Conservation (phyloP, 2,888 invertebrate genomes). For the Ommatoiulus sabulosus region DNA sequence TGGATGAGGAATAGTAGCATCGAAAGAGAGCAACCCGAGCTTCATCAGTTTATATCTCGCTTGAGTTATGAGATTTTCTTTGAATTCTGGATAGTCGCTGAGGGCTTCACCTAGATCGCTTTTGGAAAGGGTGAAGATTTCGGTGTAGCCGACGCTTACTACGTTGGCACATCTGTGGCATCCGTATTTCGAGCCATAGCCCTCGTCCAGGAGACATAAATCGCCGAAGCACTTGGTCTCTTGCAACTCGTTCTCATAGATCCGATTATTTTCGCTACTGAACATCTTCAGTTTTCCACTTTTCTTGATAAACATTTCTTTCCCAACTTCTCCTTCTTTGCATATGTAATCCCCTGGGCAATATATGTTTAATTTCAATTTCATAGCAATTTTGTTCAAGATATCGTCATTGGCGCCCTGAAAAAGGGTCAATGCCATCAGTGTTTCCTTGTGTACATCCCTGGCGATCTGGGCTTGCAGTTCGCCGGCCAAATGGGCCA, state of each 20-base stretch:
- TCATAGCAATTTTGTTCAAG: background rate
- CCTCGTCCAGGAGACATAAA: background rate
- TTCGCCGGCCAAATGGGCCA: background rate
- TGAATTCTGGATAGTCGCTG: slow-evolving; percentile 12
- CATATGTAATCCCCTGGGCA: slow-evolving; percentile 36
- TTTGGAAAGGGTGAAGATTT: background rate
- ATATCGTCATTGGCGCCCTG: background rate
- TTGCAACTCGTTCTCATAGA: background rate
- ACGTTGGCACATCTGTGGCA: background rate
- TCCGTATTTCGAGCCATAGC: slow-evolving; percentile 7
- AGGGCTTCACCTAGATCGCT: background rate
- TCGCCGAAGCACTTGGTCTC: slow-evolving; percentile 35
- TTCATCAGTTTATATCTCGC: slow-evolving; percentile 20
- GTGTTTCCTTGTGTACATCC: background rate
- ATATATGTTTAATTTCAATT: slow-evolving; percentile 7
- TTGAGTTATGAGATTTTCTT: background rate
- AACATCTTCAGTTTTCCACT: background rate
- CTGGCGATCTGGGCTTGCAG: background rate
- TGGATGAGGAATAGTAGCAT: background rate
- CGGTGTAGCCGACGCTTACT: background rate
- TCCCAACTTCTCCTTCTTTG: background rate
- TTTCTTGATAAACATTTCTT: slow-evolving; percentile 33
- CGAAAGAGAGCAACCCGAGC: background rate
- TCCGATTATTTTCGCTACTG: background rate
- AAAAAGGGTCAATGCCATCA: background rate